Conservation (phyloP, 1,140 invertebrate species). For the Achatina immaculata region DNA sequence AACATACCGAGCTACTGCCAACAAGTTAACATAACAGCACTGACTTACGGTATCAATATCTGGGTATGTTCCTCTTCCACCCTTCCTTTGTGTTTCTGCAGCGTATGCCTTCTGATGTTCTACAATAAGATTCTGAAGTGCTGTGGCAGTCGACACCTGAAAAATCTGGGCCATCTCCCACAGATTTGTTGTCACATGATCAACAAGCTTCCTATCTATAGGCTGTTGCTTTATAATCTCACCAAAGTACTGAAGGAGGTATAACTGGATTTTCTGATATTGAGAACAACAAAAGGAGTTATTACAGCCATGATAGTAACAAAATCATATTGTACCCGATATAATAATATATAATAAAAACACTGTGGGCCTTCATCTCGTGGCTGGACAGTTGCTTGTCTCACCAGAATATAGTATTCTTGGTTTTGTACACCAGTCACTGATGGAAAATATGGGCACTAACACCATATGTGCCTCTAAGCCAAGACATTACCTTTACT, state of each 20-base stretch:
- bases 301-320: background rate
- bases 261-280: conserved; percentile 18
- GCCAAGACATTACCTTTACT: no score
- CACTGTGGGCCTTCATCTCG: no score
- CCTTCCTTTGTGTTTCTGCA: conserved; percentile 61
- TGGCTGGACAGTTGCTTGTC: no score
- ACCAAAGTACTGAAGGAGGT: conserved; percentile 34
- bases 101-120: conserved; percentile 19
- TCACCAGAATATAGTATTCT: no score
- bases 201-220: conserved; percentile 19
- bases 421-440: no score
- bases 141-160: conserved; percentile 4
- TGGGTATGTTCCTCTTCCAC: conserved; percentile 74
- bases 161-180: conserved; percentile 36
- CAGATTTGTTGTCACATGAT: conserved; percentile 4
- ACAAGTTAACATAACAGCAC: no score
- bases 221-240: background rate
- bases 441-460: no score
- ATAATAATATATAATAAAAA: no score
- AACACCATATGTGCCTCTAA: no score
- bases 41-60: conserved; percentile 76
- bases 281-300: background rate
- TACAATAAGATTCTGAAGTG: conserved; percentile 18
- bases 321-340: no score
- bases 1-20: no score